Evolutionary conservation across 2,888 invertebrate species (phyloP).

Genomic region (Drosophila falleni): DNA sequence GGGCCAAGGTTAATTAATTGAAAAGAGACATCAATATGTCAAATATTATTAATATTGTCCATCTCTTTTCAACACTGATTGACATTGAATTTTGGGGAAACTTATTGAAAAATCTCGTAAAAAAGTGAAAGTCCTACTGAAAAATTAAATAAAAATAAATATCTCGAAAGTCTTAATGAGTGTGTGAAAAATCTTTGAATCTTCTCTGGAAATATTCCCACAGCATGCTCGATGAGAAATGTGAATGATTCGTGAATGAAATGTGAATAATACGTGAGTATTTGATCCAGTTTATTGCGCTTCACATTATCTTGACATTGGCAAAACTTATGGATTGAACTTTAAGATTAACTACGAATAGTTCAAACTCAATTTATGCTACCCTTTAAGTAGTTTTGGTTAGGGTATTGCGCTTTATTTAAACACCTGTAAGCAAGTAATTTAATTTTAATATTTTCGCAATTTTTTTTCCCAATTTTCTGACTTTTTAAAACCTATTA

Average conservation of each 20-base stretch:
- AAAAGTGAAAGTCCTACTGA: slow-evolving; percentile 48
- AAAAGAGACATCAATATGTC: slow-evolving; percentile 34
- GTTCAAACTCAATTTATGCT: background rate
- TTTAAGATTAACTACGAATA: background rate
- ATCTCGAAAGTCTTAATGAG: slow-evolving; percentile 28
- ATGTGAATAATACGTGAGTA: background rate
- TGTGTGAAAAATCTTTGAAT: slow-evolving; percentile 34
- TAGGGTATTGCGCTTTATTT: too few relatives aligned
- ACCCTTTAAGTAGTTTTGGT: too few relatives aligned
- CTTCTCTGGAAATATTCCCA: slow-evolving; percentile 35
- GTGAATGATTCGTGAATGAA: slow-evolving; percentile 34
- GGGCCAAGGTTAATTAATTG: slow-evolving; percentile 54
- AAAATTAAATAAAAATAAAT: background rate
- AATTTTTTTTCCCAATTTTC: too few relatives aligned
- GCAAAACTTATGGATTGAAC: background rate
- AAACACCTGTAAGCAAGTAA: too few relatives aligned
- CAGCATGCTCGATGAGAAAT: slow-evolving; percentile 23
- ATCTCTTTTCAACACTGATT: slow-evolving; percentile 19
- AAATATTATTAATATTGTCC: background rate
- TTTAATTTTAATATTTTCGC: too few relatives aligned
- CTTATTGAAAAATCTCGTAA: slow-evolving; percentile 4
- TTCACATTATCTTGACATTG: slow-evolving; percentile 1
- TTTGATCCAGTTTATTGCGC: slow-evolving; percentile 2
- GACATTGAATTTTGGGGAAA: slow-evolving; percentile 45
- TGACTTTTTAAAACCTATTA: too few relatives aligned